phyloP scores from a whole-genome alignment of 2,888 invertebrate genomes.

The Argynnis bischoffii region DNA sequence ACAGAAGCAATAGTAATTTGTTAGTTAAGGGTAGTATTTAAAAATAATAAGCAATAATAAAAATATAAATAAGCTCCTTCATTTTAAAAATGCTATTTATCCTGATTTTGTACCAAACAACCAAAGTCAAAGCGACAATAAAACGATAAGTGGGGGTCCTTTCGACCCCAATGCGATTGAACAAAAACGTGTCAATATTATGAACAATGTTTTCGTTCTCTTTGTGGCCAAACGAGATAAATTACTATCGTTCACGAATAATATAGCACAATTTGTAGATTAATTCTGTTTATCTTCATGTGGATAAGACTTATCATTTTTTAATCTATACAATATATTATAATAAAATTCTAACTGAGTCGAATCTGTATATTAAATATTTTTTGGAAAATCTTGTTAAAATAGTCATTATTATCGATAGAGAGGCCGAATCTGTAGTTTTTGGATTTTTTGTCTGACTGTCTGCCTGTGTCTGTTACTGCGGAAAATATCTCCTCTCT shows the following conservation, averaged over 20 bases:
- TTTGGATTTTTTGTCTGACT: too few species aligned
- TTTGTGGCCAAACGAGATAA: slow-evolving; percentile 77
- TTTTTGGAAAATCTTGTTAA: too few species aligned
- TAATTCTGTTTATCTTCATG: slow-evolving; percentile 47
- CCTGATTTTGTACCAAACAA: slow-evolving; percentile 40
- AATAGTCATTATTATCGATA: too few species aligned
- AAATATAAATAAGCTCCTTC: background rate
- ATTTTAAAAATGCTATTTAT: slow-evolving; percentile 21
- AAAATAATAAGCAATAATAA: too few species aligned
- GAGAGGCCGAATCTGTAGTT: too few species aligned
- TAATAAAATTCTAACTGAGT: too few species aligned
- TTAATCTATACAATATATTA: background rate
- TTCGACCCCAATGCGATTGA: slow-evolving; percentile 58
- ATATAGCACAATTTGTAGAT: slow-evolving; percentile 75
- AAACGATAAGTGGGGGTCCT: slow-evolving; percentile 70
- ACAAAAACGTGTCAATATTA: slow-evolving; percentile 80
- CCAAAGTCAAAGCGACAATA: slow-evolving; percentile 61
- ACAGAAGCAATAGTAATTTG: too few species aligned
- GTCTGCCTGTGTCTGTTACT: too few species aligned
- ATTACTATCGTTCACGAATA: slow-evolving; percentile 67
- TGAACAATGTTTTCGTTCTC: slow-evolving; percentile 75
- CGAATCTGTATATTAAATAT: too few species aligned
- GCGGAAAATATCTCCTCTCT: too few species aligned
- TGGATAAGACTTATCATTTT: slow-evolving; percentile 49
- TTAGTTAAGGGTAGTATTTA: too few species aligned